A percentile compares a stretch with the other conserved stretches of the same genome.
Conservation (phyloP, 2,113 vertebrate species). For the Phycodurus eques region DNA sequence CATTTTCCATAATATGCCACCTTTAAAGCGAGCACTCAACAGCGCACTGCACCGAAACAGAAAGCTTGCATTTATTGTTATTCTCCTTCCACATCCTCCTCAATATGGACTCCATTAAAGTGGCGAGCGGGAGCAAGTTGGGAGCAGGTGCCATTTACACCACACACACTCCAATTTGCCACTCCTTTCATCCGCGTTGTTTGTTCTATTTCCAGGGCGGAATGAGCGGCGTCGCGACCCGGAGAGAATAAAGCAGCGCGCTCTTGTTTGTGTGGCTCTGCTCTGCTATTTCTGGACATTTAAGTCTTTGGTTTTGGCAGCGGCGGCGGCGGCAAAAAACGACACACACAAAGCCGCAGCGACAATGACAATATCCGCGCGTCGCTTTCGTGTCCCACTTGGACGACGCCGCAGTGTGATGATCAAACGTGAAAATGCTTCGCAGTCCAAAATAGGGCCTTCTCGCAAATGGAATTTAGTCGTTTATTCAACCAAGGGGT, state of each 20-base stretch:
- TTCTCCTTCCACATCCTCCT: not conserved
- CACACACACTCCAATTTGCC: conserved; percentile 5
- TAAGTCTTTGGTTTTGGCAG: not conserved
- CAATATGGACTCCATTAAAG: conserved; percentile 2
- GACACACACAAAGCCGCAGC: not conserved
- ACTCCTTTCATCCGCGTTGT: not conserved
- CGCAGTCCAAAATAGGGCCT: not conserved
- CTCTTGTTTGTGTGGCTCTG: conserved; percentile 3
- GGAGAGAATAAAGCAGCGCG: not conserved
- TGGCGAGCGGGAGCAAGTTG: conserved; percentile 3
- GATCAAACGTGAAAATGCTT: not conserved
- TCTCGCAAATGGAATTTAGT: not conserved
- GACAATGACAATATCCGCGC: not conserved
- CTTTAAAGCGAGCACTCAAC: not conserved
- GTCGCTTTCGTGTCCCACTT: not conserved
- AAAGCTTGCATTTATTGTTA: conserved; percentile 12
- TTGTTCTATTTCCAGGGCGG: not conserved
- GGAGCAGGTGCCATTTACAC: conserved; percentile 6
- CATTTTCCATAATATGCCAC: not conserved
- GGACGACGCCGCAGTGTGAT: not conserved
- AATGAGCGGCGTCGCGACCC: not conserved
- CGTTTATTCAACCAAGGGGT: conserved; percentile 5
- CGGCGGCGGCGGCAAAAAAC: not conserved
- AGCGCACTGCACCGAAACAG: not conserved
- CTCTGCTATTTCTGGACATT: conserved; percentile 12